Percentiles rank a stretch among this genome's conserved stretches.
phyloP scores from a whole-genome alignment of 2,113 vertebrate species.

The Dicentrarchus labrax region DNA sequence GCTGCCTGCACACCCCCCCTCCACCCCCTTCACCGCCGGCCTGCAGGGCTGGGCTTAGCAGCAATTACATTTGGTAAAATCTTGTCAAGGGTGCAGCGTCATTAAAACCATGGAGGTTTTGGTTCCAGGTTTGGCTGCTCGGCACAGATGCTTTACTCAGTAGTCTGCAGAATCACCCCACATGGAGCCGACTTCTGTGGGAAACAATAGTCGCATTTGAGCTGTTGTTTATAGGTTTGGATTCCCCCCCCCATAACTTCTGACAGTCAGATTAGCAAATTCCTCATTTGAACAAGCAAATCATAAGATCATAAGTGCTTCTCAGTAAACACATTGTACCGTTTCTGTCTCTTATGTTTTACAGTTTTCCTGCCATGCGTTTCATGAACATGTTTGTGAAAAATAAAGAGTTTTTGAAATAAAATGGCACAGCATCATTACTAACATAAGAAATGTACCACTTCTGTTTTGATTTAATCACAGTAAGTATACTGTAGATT shows the following conservation, averaged over 20 bases:
- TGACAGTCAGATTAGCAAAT: background rate
- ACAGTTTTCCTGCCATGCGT: background rate
- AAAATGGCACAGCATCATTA: background rate
- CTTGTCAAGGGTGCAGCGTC: constrained; percentile 73
- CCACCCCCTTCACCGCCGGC: constrained; percentile 27
- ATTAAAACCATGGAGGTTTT: constrained; percentile 68
- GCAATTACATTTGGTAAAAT: constrained; percentile 80
- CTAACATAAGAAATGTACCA: background rate
- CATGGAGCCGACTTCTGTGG: constrained; percentile 26
- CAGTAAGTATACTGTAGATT: background rate
- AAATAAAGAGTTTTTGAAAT: background rate
- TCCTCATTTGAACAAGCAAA: constrained; percentile 32
- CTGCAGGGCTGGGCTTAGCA: constrained; percentile 66
- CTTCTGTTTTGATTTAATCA: background rate
- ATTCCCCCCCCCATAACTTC: background rate
- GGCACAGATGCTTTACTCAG: constrained; percentile 62
- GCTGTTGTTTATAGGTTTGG: constrained; percentile 18
- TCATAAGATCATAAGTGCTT: background rate
- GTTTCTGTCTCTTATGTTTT: background rate
- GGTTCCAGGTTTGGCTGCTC: constrained; percentile 60
- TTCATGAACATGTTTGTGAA: background rate
- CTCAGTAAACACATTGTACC: background rate
- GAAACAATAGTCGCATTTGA: constrained; percentile 37
- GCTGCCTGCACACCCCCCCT: constrained; percentile 33
- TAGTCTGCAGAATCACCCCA: constrained; percentile 60